Conservation (phyloP, 2,888 invertebrate species). For the Drosophila bunnanda region DNA sequence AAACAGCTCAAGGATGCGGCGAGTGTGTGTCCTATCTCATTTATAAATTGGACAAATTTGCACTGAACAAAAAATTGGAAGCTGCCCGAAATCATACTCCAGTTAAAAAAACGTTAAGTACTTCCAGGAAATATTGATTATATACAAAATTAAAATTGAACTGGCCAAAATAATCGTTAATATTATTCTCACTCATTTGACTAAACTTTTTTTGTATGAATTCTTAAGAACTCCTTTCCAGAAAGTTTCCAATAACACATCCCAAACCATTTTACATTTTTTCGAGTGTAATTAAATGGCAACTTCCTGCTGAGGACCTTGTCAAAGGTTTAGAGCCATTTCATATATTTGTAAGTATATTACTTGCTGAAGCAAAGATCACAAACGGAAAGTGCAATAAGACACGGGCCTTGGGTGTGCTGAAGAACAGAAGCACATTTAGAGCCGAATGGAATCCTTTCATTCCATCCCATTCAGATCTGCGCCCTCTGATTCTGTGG, state of each 20-base stretch:
- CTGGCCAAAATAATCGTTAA: not conserved
- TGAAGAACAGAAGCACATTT: slow-evolving; percentile 7
- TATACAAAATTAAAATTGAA: no score
- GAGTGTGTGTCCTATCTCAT: slow-evolving; percentile 59
- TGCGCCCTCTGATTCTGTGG: slow-evolving; percentile 33
- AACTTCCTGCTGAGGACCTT: not conserved
- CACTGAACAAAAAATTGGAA: slow-evolving; percentile 1
- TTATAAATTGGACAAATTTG: slow-evolving; percentile 33
- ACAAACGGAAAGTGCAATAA: slow-evolving; percentile 24
- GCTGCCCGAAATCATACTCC: no score
- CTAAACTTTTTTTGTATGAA: not conserved
- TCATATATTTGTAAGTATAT: slow-evolving; percentile 24
- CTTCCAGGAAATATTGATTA: no score
- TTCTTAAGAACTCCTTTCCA: not conserved
- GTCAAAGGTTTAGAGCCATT: slow-evolving; percentile 18
- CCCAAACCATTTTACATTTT: not conserved
- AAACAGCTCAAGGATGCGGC: slow-evolving; percentile 25
- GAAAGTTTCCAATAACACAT: no score
- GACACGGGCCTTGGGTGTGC: slow-evolving; percentile 7
- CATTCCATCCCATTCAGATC: slow-evolving; percentile 15
- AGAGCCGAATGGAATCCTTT: slow-evolving; percentile 21
- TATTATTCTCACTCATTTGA: not conserved
- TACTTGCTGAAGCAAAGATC: slow-evolving; percentile 21
- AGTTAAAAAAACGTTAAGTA: no score
- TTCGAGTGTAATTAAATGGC: slow-evolving; percentile 34